phyloP scores from a whole-genome alignment of 2,113 vertebrate species.

The Suncus etruscus region DNA sequence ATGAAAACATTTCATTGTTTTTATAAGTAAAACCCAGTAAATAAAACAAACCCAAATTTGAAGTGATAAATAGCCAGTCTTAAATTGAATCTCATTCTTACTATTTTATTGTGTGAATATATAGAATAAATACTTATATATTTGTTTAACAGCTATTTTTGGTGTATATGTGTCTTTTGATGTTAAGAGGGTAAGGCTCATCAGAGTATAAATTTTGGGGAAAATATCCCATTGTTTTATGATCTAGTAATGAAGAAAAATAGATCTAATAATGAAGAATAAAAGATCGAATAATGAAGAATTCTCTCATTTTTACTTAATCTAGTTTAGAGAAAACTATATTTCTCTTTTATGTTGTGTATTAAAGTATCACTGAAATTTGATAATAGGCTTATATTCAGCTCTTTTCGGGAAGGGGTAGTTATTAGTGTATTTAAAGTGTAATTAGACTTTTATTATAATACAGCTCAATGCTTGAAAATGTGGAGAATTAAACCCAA shows the following conservation, averaged over 20 bases:
- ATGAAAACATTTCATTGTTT: not conserved
- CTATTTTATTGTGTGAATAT: too few species aligned
- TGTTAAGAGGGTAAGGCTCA: not conserved
- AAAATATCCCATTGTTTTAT: constrained; percentile 42
- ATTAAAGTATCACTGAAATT: constrained; percentile 27
- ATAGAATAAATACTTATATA: not conserved
- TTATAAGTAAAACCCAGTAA: too few species aligned
- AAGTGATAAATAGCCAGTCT: too few species aligned
- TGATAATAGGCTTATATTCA: not conserved
- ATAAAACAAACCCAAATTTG: too few species aligned
- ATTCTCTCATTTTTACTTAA: constrained; percentile 46
- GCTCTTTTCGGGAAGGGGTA: not conserved
- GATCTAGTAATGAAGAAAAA: not conserved
- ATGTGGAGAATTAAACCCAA: not conserved
- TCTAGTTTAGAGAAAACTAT: constrained; percentile 47
- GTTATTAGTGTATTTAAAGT: constrained; percentile 50
- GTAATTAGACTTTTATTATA: constrained; percentile 28
- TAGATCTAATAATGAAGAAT: too few species aligned
- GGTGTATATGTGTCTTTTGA: not conserved
- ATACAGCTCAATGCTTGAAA: constrained; percentile 19
- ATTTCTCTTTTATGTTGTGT: constrained; percentile 62
- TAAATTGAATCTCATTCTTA: too few species aligned
- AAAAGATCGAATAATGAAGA: not conserved
- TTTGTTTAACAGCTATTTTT: not conserved
- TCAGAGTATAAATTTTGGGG: not conserved